A percentile compares a stretch with the other conserved stretches of the same genome.
These are phyloP conservation scores for Phoeniculus purpureus DNA, from an alignment of 2,797 vertebrate genomes.

Conservation along the genomic window DNA sequence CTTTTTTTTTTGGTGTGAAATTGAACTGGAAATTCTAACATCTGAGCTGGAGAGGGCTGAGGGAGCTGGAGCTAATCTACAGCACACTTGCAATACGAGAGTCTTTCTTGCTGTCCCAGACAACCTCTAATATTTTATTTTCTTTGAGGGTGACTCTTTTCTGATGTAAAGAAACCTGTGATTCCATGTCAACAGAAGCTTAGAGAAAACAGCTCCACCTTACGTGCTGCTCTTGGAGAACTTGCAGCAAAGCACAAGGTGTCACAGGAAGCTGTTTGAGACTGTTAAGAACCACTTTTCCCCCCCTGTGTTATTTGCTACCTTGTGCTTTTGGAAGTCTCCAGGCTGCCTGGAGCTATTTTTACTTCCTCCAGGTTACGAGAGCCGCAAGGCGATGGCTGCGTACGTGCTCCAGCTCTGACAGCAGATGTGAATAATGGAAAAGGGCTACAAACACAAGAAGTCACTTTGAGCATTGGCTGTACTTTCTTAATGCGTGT, in stretches of 20 bases:
- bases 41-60: background rate
- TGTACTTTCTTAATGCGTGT: background rate
- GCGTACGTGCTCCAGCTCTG: background rate
- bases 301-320: background rate
- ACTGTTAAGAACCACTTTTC: background rate
- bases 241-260: background rate
- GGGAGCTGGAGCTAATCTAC: background rate
- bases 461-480: background rate
- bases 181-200: background rate
- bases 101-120: background rate
- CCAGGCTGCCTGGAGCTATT: background rate
- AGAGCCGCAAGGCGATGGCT: background rate
- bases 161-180: background rate
- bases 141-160: background rate
- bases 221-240: rapidly evolving
- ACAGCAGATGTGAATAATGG: background rate
- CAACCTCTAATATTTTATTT: background rate
- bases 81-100: background rate
- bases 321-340: background rate
- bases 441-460: background rate
- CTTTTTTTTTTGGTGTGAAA: background rate
- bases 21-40: background rate
- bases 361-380: background rate
- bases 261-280: background rate
- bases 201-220: conserved; percentile 12